Conservation (phyloP, 1,140 invertebrate genomes). For the Schlechtendalia chinensis region DNA sequence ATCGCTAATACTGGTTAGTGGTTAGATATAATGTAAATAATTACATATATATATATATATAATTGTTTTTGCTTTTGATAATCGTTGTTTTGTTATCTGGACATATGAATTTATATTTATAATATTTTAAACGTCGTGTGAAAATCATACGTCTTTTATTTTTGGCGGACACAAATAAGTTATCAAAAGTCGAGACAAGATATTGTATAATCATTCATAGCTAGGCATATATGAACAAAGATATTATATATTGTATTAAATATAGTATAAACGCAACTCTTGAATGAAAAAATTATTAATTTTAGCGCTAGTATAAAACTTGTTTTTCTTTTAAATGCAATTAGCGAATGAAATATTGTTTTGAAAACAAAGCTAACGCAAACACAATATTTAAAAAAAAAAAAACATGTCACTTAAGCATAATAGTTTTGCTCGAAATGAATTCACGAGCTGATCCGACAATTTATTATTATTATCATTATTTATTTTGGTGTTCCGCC, state of each 20-base stretch:
- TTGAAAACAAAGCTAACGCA: neutral
- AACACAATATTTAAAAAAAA: too few relatives aligned
- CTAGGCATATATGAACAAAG: too few relatives aligned
- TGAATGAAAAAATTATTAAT: neutral
- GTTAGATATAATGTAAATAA: too few relatives aligned
- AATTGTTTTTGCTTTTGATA: too few relatives aligned
- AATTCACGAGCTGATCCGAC: neutral
- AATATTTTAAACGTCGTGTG: too few relatives aligned
- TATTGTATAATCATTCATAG: neutral
- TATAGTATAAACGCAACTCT: neutral
- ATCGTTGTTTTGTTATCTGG: too few relatives aligned
- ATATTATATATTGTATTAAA: neutral
- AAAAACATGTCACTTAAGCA: neutral
- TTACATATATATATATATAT: too few relatives aligned
- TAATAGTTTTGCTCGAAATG: neutral
- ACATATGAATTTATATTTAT: too few relatives aligned
- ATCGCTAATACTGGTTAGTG: too few relatives aligned
- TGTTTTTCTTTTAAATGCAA: neutral
- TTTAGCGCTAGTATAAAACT: neutral
- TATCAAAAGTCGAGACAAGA: neutral
- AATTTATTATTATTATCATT: neutral
- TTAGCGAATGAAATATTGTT: constrained; percentile 16
- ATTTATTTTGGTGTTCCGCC: neutral
- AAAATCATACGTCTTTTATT: neutral
- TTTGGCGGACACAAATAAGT: neutral